A percentile compares a stretch with the other conserved stretches of the same genome.
Evolutionary conservation across 1,140 invertebrate genomes (phyloP).

Genomic region (Rhopalosiphum maidis): DNA sequence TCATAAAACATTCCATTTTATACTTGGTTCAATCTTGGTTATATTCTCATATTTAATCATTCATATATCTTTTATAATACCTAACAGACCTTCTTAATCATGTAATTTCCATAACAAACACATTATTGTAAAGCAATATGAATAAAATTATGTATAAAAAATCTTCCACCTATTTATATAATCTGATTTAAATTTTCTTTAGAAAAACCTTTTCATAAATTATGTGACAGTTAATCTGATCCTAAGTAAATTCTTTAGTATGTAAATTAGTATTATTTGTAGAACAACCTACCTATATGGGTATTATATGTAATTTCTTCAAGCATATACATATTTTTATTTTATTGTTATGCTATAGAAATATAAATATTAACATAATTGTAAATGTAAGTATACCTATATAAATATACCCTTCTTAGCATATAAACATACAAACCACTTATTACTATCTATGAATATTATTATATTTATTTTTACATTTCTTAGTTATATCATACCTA

Average conservation of each 20-base stretch:
- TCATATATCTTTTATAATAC: not conserved
- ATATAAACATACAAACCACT: not conserved
- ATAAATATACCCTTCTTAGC: not conserved
- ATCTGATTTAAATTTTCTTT: slow-evolving; percentile 39
- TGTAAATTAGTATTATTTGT: slow-evolving; percentile 38
- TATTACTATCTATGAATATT: not conserved
- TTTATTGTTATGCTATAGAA: slow-evolving; percentile 23
- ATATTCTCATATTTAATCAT: too few relatives aligned
- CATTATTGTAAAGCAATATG: slow-evolving; percentile 14
- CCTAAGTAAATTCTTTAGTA: slow-evolving; percentile 14
- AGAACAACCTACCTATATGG: not conserved
- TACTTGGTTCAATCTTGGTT: not conserved
- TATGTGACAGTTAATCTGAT: not conserved
- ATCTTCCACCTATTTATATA: not conserved
- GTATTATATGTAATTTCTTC: not conserved
- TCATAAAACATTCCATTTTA: not conserved
- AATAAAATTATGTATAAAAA: slow-evolving; percentile 3
- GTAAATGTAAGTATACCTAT: not conserved
- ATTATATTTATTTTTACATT: not conserved
- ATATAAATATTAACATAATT: not conserved
- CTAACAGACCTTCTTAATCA: not conserved
- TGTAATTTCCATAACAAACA: slow-evolving; percentile 47
- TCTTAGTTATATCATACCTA: too few relatives aligned
- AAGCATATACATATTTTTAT: not conserved
- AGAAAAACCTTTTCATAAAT: slow-evolving; percentile 1